These are phyloP conservation scores for Idaea straminata DNA, from an alignment of 2,888 invertebrate genomes.

Conservation along the genomic window DNA sequence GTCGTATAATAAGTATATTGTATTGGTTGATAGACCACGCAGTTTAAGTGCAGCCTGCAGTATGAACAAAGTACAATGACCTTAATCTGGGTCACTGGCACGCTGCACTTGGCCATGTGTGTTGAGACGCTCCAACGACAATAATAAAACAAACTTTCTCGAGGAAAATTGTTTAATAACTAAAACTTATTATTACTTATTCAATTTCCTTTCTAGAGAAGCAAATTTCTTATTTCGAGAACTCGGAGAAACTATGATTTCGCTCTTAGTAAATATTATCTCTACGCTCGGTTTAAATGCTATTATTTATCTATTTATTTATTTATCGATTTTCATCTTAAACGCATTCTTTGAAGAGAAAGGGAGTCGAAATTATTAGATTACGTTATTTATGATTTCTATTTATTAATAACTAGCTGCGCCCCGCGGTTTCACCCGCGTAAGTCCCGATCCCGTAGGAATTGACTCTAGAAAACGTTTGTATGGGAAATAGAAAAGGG, in stretches of 20 bases:
- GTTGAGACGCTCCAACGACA: slow-evolving; percentile 24
- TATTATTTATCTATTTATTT: no score
- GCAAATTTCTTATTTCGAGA: not conserved
- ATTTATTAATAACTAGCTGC: no score
- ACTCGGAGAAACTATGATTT: not conserved
- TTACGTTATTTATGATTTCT: not conserved
- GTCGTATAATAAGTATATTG: not conserved
- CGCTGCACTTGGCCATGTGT: slow-evolving; percentile 50
- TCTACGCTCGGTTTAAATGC: not conserved
- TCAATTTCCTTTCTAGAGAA: not conserved
- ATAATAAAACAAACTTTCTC: slow-evolving; percentile 24
- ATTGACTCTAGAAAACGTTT: no score
- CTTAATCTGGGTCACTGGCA: slow-evolving; percentile 58
- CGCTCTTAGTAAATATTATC: not conserved
- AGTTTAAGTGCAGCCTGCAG: slow-evolving; percentile 25
- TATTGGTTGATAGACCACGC: not conserved
- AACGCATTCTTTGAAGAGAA: not conserved
- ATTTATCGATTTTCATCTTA: not conserved
- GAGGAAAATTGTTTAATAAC: slow-evolving; percentile 5
- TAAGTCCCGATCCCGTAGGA: no score
- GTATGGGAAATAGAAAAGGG: no score
- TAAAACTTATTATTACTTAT: not conserved
- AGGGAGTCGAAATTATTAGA: not conserved
- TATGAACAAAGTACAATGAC: slow-evolving; percentile 45
- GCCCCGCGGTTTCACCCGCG: no score